phyloP scores from a whole-genome alignment of 2,113 vertebrate species.

The pig (Sus scrofa) region DNA sequence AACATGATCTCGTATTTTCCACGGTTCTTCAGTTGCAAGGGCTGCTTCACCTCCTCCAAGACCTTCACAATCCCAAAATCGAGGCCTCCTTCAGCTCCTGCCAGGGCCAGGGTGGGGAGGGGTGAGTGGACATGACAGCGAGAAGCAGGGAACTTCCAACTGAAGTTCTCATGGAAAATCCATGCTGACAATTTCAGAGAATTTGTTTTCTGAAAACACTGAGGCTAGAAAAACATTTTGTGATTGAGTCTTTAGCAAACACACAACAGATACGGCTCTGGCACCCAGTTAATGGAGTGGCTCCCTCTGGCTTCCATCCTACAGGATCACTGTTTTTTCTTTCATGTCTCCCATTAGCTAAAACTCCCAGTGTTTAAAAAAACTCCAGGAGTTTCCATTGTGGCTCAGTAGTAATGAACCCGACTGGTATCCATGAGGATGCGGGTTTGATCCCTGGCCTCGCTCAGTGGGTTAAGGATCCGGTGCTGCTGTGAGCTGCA shows the following conservation, averaged over 20 bases:
- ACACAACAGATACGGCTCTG: background rate
- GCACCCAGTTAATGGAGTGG: accelerated
- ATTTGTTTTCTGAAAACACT: background rate
- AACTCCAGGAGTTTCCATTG: no score
- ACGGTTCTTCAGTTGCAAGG: conserved; percentile 92
- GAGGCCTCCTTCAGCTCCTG: conserved; percentile 89
- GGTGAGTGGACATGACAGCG: accelerated
- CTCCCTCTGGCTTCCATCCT: background rate
- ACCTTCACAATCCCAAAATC: conserved; percentile 93
- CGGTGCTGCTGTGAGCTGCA: no score
- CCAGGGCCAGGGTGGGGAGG: background rate
- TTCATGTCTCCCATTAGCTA: background rate
- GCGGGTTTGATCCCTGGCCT: no score
- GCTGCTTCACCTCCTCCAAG: conserved; percentile 88
- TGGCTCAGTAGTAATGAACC: no score
- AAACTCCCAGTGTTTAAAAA: background rate
- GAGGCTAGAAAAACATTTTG: background rate
- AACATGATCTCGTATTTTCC: conserved; percentile 93
- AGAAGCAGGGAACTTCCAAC: background rate
- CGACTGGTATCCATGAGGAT: no score
- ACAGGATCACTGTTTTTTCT: background rate
- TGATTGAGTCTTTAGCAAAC: background rate
- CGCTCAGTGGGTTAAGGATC: no score
- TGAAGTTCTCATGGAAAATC: background rate
- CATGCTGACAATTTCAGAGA: background rate